Evolutionary conservation across 2,888 invertebrate species (phyloP), one percentile per base, ranked within the genome.

Genomic region (Melinaea marsaeus): DNA sequence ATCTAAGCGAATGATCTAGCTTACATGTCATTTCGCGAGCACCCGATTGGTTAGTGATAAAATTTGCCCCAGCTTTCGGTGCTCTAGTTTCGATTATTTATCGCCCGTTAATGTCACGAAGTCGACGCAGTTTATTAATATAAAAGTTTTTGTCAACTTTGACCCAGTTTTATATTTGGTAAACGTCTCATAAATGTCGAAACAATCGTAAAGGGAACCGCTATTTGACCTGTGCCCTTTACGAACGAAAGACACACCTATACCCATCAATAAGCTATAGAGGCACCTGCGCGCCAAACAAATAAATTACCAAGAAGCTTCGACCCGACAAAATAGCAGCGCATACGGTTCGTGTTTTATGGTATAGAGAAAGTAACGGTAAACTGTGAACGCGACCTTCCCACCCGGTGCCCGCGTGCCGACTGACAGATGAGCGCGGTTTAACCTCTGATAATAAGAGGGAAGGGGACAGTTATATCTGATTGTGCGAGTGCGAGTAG

Each of bases 1-100:
- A 86, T 88, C 88, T 87, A 88, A 88, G 82, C 88, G 88, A 87
- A 86, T 87, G 86, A 88, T 89, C 90, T 90, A 90, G 88, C 85
- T 76, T 72, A 80, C 84, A 79, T 87, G 90, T 90, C 90, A 89
- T 85, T 88, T 87, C 79, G 88, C 88, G 80, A 81, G 79, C 84
- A 74, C 79, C 80, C 77, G 85, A 90, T 90, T 90, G 90, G 90
- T 79, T 79, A 73, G 75, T 76, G 79, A 82, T 83, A 80, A 80
- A 78, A 77, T 80, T 78, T 77, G 76, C 75, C 75, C 74, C 74
- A 73, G 76, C 75, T 75, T 84, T 84, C 79, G 81, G 81, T 78
- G 86, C 83, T 85, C 85, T 82, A 85, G 79, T 84, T 85, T 78
- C 73, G 60, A 59, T 62, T 66, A 77, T 74, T 77, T 78, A 78